Evolutionary conservation across 2,797 vertebrate genomes (phyloP).

Genomic region (Toxotes lorentzi): DNA sequence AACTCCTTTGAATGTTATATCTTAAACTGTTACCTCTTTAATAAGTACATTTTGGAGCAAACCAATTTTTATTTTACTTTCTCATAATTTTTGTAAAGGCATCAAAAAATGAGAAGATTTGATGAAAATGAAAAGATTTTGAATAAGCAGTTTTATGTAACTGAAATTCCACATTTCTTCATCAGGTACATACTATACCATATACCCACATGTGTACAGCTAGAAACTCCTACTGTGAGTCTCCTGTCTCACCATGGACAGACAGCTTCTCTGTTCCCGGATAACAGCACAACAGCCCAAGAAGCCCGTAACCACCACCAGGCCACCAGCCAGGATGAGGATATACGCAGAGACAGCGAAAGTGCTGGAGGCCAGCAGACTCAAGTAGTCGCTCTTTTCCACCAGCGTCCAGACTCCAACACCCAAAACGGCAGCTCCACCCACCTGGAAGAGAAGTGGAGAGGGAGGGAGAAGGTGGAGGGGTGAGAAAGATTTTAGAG

Average conservation of each 20-base stretch:
- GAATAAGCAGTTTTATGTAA: background rate
- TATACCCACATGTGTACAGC: conserved; percentile 7
- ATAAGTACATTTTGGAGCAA: background rate
- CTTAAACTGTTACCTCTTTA: background rate
- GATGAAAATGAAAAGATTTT: background rate
- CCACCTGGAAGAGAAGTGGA: conserved; percentile 79
- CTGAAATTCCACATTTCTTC: background rate
- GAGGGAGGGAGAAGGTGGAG: background rate
- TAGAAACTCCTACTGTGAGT: background rate
- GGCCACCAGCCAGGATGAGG: conserved; percentile 88
- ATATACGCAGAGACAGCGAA: conserved; percentile 89
- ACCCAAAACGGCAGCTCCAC: conserved; percentile 87
- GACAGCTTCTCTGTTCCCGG: conserved; percentile 88
- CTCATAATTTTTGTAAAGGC: background rate
- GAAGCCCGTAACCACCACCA: conserved; percentile 91
- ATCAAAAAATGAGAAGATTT: background rate
- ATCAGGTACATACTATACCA: background rate
- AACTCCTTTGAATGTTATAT: too few species aligned
- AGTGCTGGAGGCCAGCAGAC: conserved; percentile 89
- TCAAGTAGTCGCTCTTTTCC: conserved; percentile 91
- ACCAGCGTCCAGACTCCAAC: conserved; percentile 91
- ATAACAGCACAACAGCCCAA: conserved; percentile 90
- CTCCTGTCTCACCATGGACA: conserved; percentile 82
- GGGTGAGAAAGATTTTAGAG: background rate
- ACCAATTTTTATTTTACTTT: too few species aligned